These are phyloP conservation scores for Cheilosia grossa DNA, from an alignment of 2,888 invertebrate species.

Conservation along the genomic window DNA sequence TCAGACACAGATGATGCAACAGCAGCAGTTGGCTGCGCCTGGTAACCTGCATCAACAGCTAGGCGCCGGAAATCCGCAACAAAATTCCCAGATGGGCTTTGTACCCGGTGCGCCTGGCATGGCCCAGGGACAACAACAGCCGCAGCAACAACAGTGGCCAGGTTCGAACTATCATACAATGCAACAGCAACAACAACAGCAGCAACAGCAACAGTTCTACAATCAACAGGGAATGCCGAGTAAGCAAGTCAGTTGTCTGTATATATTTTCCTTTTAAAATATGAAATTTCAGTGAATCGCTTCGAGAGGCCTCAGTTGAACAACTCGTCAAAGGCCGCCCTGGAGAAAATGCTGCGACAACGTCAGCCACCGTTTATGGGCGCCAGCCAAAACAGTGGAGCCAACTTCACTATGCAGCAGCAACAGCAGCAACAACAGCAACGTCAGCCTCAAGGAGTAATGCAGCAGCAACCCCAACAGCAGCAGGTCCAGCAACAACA, in stretches of 20 bases:
- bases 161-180: slow-evolving; percentile 81
- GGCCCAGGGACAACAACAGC: slow-evolving; percentile 83
- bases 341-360: slow-evolving; percentile 92
- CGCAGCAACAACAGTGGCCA: slow-evolving; percentile 83
- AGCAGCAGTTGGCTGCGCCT: slow-evolving; percentile 80
- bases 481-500: slow-evolving; percentile 78
- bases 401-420: slow-evolving; percentile 79
- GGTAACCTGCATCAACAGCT: slow-evolving; percentile 81
- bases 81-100: slow-evolving; percentile 81
- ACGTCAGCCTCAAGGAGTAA: slow-evolving; percentile 78
- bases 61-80: slow-evolving; percentile 79
- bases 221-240: slow-evolving; percentile 82
- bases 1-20: slow-evolving; percentile 81
- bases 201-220: slow-evolving; percentile 79
- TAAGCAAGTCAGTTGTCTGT: slow-evolving; percentile 63
- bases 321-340: slow-evolving; percentile 90
- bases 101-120: slow-evolving; percentile 82
- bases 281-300: slow-evolving; percentile 80
- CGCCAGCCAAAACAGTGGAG: slow-evolving; percentile 81
- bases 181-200: slow-evolving; percentile 77
- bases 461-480: slow-evolving; percentile 81
- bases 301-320: slow-evolving; percentile 85
- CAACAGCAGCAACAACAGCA: slow-evolving; percentile 81
- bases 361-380: slow-evolving; percentile 86
- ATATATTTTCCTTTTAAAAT: background rate